Evolutionary conservation across 2,888 invertebrate species (phyloP).

Genomic region (Mythimna lalbum): DNA sequence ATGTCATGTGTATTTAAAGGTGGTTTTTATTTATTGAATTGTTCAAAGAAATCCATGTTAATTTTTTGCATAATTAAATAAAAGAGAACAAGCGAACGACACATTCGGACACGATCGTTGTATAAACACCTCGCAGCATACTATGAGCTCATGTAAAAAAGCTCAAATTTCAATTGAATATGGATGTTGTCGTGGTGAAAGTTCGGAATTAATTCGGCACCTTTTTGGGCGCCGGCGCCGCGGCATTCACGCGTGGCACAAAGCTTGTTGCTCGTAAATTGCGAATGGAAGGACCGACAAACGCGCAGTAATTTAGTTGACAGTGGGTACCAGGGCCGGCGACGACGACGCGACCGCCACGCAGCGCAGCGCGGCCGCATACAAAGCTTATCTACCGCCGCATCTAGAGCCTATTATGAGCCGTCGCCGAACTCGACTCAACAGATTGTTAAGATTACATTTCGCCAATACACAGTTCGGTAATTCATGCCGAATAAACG

Average conservation of each 20-base stretch:
- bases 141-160: constrained; percentile 64
- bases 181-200: constrained; percentile 72
- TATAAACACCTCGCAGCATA: constrained; percentile 54
- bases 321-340: constrained; percentile 76
- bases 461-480: constrained; percentile 63
- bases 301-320: constrained; percentile 88
- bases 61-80: constrained; percentile 34
- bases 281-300: constrained; percentile 85
- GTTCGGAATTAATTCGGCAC: constrained; percentile 72
- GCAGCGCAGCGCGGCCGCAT: constrained; percentile 58
- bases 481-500: constrained; percentile 63
- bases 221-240: constrained; percentile 78
- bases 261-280: constrained; percentile 85
- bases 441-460: constrained; percentile 82
- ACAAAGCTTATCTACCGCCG: constrained; percentile 84
- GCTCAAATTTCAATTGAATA: constrained; percentile 69
- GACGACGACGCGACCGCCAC: constrained; percentile 64
- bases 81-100: constrained; percentile 34
- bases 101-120: constrained; percentile 40
- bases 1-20: constrained; percentile 8
- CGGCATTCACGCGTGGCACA: constrained; percentile 71
- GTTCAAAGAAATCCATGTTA: constrained; percentile 37
- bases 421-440: constrained; percentile 81
- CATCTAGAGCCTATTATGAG: constrained; percentile 88
- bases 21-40: constrained; percentile 24